Evolutionary conservation across 64 coral and sea anemone genomes (phyloP).

Genomic region (Montipora foliosa): DNA sequence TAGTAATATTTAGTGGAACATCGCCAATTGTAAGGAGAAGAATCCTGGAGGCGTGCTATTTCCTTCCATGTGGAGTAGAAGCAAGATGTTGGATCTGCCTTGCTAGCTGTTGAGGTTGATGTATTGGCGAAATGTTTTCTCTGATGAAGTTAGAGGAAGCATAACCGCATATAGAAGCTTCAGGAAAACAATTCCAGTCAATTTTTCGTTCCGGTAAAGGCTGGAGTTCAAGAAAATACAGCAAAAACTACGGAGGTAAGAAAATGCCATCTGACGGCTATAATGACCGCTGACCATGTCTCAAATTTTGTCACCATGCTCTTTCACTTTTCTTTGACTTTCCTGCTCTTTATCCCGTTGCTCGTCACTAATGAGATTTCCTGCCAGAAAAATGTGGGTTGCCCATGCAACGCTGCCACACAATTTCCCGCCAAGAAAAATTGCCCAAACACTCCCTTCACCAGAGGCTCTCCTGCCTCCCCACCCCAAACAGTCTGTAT

Average conservation of each 20-base stretch:
- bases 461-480: too few relatives aligned
- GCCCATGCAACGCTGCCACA: too few relatives aligned
- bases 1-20: neutral
- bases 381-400: too few relatives aligned
- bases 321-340: too few relatives aligned
- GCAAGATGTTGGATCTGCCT: constrained; percentile 5
- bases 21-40: constrained; percentile 16
- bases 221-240: neutral
- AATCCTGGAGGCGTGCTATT: neutral
- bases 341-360: too few relatives aligned
- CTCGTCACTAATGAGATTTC: too few relatives aligned
- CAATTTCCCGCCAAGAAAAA: too few relatives aligned
- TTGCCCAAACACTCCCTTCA: too few relatives aligned
- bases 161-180: neutral
- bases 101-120: neutral
- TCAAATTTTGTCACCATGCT: too few relatives aligned
- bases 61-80: constrained; percentile 21
- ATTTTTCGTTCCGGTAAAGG: constrained; percentile 3
- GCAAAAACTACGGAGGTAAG: neutral
- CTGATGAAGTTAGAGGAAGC: constrained; percentile 2
- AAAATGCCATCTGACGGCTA: neutral
- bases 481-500: too few relatives aligned
- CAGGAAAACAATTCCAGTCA: neutral
- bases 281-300: too few relatives aligned
- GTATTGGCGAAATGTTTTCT: neutral